Base-by-base conservation (phyloP, 2,888 invertebrate species). In the Platycheirus albimanus region DNA sequence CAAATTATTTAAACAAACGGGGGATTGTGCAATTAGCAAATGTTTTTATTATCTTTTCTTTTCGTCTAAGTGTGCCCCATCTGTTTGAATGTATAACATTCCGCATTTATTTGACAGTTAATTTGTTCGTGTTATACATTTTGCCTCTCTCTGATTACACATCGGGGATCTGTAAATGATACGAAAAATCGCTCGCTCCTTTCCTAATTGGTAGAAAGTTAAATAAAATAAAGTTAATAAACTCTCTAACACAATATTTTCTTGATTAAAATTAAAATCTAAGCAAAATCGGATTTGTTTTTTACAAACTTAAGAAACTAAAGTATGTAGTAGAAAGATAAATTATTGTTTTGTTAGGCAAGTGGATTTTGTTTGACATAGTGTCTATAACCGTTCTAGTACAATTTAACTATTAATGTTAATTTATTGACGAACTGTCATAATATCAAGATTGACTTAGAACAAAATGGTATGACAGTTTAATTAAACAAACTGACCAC, bases 11-110 rank as follows among this genome's bases (percentile, higher is more conserved):
- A 76, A 67, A 17, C 41, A 71, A 61, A 81, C 66, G 67, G 41
- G 67, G 41, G 47, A 72, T 81, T 81, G 81, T 76, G 71, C 81
- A 81, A 81, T 81, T 81, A 77, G 67, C 67, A 81, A 76, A 79
- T 54, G 67, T 63, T 74, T 74, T 20, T 45, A 33, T 61, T 58
- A 49, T 10, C 6, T 33, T 4, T 33, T 33, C 7, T 33, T 33
- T 8, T 33, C 8, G 1, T 4, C 8, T 33, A 1, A 33, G 8
- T 8, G 30, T 33, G 30, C 8, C 30, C 7, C 7, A 8, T 33
- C 30, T 33, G 7, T 33, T 33, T 33, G 5, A 1, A 8, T 33
- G 30, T 8, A 33, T 33, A 4, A 6, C 5, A 1, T 33, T 8
- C 3, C 24, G 24, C 24, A 8, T 61, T 54, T 38, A 11, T 52